Percentiles rank a stretch among this genome's conserved stretches.
Conservation (phyloP, 1,140 invertebrate genomes). For the Leptopilina boulardi region DNA sequence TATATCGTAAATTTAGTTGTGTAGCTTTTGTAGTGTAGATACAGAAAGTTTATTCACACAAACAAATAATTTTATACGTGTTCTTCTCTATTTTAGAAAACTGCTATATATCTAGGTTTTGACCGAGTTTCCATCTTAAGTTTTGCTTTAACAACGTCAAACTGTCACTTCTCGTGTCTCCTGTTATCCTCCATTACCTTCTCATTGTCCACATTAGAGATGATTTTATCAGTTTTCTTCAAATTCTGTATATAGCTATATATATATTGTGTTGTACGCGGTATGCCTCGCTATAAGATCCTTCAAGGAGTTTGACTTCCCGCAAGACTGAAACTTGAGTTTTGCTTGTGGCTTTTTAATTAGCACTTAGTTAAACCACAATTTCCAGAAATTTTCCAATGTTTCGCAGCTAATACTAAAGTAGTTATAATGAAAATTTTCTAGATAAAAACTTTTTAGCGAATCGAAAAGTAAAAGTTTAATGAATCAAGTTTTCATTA, state of each 20-base stretch:
- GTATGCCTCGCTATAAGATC: neutral
- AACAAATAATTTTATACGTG: neutral
- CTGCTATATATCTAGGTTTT: neutral
- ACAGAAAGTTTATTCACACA: too few species aligned
- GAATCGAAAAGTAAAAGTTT: neutral
- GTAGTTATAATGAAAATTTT: constrained; percentile 2
- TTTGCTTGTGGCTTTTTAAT: neutral
- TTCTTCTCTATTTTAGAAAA: neutral
- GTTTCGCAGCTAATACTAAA: neutral
- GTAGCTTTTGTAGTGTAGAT: too few species aligned
- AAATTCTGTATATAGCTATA: neutral
- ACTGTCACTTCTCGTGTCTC: constrained; percentile 33
- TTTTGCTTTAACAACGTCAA: constrained; percentile 36
- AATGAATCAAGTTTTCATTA: neutral
- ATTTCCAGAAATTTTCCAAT: neutral
- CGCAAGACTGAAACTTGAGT: neutral
- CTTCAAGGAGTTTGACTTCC: constrained; percentile 1
- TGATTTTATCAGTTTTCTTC: constrained; percentile 27
- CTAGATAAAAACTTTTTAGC: neutral
- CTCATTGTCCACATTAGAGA: neutral
- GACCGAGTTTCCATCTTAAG: constrained; percentile 33
- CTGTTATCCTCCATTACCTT: constrained; percentile 32
- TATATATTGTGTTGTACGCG: too few species aligned
- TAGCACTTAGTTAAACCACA: neutral
- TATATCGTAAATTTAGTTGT: too few species aligned